phyloP scores from a whole-genome alignment of 1,140 invertebrate genomes.

The Aphelenchoides fujianensis region DNA sequence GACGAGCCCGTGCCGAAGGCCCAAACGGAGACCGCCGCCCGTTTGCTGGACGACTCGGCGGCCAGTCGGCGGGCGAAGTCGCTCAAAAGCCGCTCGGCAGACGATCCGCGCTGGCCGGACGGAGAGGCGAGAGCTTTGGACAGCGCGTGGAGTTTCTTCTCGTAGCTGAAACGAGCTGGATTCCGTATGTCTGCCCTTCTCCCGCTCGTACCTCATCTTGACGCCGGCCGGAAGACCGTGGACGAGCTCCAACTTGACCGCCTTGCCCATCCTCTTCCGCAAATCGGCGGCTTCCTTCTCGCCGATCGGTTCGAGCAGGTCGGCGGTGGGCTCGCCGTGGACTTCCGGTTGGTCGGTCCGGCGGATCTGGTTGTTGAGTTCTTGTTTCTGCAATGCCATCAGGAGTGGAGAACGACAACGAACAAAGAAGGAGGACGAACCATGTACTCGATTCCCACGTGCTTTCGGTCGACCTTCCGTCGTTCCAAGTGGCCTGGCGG shows the following conservation, averaged over 20 bases:
- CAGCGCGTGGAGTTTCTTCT: neutral
- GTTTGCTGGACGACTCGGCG: neutral
- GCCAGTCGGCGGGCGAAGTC: neutral
- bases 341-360: neutral
- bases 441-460: constrained; percentile 11
- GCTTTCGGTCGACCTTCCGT: neutral
- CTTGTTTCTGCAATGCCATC: neutral
- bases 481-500: constrained; percentile 6
- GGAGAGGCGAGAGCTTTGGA: neutral
- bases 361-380: neutral
- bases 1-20: neutral
- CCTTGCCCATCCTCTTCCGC: neutral
- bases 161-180: neutral
- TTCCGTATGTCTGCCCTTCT: neutral
- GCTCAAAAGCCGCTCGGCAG: neutral
- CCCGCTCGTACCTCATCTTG: neutral
- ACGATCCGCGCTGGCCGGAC: neutral
- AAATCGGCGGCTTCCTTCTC: neutral
- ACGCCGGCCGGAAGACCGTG: neutral
- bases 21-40: neutral
- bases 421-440: neutral
- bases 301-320: neutral
- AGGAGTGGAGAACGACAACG: neutral
- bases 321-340: neutral
- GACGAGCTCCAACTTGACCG: neutral